phyloP scores from a whole-genome alignment of 2,113 vertebrate species.

The Microcebus murinus region DNA sequence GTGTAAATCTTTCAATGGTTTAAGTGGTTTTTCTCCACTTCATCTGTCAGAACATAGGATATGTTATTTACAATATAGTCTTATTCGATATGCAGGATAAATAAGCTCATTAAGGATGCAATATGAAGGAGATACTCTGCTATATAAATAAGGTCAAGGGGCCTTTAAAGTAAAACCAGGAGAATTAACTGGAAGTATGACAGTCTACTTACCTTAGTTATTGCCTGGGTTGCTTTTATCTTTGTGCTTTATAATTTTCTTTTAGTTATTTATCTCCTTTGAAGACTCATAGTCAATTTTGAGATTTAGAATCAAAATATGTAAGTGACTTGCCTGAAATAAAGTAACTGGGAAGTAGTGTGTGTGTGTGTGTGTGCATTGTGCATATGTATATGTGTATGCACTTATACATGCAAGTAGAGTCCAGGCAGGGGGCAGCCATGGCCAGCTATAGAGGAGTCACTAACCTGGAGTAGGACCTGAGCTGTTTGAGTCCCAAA shows the following conservation, averaged over 20 bases:
- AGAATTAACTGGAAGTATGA: not conserved
- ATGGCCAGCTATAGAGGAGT: not conserved
- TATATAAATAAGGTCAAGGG: not conserved
- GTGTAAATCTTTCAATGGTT: not conserved
- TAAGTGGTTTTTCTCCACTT: not conserved
- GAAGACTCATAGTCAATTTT: not conserved
- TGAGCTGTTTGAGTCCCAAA: not conserved
- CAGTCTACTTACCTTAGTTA: not conserved
- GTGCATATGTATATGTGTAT: too few relatives aligned
- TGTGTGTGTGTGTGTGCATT: not conserved
- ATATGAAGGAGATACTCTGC: not conserved
- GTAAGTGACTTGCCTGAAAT: not conserved
- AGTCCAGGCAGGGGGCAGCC: not conserved
- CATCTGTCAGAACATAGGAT: not conserved
- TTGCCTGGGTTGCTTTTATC: constrained; percentile 11
- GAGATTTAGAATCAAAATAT: constrained; percentile 26
- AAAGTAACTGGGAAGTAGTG: not conserved
- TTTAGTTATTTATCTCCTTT: not conserved
- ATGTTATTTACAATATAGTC: not conserved
- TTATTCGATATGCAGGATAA: not conserved
- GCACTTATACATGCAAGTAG: not conserved
- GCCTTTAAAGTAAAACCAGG: not conserved
- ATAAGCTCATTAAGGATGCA: not conserved
- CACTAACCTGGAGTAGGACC: not conserved
- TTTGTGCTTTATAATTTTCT: not conserved